Evolutionary conservation across 2,113 vertebrate species (phyloP).

Genomic region (Nestor notabilis): DNA sequence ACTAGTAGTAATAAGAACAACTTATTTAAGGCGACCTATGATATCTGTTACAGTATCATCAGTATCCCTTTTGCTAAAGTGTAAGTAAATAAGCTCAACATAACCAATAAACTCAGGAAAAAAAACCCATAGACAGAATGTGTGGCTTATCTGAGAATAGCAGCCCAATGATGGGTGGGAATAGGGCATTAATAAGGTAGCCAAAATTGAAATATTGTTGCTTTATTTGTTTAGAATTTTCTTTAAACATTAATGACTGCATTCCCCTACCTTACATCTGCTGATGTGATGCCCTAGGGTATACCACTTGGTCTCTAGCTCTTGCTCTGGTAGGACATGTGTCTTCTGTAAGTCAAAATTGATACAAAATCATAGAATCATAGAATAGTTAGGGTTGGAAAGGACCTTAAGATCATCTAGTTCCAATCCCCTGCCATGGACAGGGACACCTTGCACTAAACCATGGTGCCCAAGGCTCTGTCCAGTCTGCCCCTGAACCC

Average conservation of each 20-base stretch:
- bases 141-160: neutral
- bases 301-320: neutral
- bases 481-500: too few species aligned
- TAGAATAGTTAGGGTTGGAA: too few species aligned
- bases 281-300: neutral
- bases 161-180: neutral
- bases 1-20: neutral
- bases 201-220: neutral
- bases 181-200: neutral
- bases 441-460: too few species aligned
- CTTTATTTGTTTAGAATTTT: neutral
- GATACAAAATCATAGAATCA: too few species aligned
- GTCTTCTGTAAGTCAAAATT: neutral
- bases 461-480: too few species aligned
- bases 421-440: too few species aligned
- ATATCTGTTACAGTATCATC: neutral
- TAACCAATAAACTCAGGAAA: neutral
- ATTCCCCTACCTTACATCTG: neutral
- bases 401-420: too few species aligned
- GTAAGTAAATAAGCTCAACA: neutral
- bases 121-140: fast-evolving
- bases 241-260: neutral
- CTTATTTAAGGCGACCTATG: neutral
- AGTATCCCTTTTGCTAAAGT: neutral
- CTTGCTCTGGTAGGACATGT: neutral